phyloP scores from a whole-genome alignment of 2,797 vertebrate species.

The Sylvia borin region DNA sequence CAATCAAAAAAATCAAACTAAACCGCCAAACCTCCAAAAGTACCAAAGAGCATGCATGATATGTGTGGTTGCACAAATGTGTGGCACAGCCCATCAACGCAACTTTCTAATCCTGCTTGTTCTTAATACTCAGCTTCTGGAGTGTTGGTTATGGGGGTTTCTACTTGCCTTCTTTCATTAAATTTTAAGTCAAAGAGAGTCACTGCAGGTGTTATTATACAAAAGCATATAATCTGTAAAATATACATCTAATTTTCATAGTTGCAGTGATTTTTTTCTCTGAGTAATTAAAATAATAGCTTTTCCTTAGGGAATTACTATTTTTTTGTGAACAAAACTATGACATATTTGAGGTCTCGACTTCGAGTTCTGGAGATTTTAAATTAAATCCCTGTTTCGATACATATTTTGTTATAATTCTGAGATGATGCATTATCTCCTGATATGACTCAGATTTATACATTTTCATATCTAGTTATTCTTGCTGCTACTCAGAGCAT shows the following conservation, averaged over 20 bases:
- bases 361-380: not conserved
- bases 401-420: not conserved
- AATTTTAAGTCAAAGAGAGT: not conserved
- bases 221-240: not conserved
- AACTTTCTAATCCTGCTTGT: not conserved
- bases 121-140: not conserved
- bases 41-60: not conserved
- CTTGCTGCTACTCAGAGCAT: not conserved
- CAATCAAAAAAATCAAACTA: rapidly evolving
- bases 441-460: not conserved
- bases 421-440: not conserved
- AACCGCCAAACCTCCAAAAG: not conserved
- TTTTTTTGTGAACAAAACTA: not conserved
- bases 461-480: not conserved
- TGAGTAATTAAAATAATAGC: not conserved
- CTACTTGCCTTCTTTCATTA: not conserved
- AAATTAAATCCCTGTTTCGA: not conserved
- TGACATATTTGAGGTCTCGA: not conserved
- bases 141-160: not conserved
- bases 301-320: not conserved
- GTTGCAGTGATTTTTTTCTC: not conserved
- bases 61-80: not conserved
- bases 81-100: not conserved
- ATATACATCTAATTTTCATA: not conserved
- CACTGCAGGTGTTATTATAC: not conserved